Evolutionary conservation across 2,113 vertebrate species (phyloP).

Genomic region (Helogale parvula): DNA sequence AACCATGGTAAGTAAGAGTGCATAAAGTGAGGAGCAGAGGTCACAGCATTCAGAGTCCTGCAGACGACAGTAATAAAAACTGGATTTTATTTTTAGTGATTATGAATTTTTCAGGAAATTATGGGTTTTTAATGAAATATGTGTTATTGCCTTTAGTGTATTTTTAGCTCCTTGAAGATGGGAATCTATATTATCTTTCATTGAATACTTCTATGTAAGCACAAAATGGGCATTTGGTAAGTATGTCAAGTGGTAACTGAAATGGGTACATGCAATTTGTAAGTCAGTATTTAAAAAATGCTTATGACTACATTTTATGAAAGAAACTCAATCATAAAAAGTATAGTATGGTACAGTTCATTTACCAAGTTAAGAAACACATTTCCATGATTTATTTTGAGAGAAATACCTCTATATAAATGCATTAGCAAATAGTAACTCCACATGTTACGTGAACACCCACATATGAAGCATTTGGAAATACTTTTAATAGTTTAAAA

Average conservation of each 20-base stretch:
- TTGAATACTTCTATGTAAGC: background rate
- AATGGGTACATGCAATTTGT: background rate
- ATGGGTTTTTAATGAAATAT: background rate
- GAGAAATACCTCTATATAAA: background rate
- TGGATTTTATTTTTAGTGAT: background rate
- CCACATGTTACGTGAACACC: background rate
- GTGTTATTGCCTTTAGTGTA: background rate
- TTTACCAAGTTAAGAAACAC: background rate
- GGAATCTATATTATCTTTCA: slow-evolving; percentile 2
- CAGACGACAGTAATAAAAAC: background rate
- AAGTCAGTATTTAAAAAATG: background rate
- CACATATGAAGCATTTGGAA: background rate
- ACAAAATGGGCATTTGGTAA: background rate
- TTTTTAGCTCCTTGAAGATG: background rate
- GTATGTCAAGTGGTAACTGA: background rate
- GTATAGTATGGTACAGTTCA: background rate
- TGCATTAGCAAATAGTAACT: background rate
- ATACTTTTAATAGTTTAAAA: background rate
- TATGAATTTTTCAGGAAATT: background rate
- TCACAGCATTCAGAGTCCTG: background rate
- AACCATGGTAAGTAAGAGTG: background rate
- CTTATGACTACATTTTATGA: background rate
- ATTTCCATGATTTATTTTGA: background rate
- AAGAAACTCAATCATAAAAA: background rate
- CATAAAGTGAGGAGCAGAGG: background rate